These are phyloP conservation scores for Xestia sexstrigata DNA, from an alignment of 2,888 invertebrate species.

Conservation along the genomic window DNA sequence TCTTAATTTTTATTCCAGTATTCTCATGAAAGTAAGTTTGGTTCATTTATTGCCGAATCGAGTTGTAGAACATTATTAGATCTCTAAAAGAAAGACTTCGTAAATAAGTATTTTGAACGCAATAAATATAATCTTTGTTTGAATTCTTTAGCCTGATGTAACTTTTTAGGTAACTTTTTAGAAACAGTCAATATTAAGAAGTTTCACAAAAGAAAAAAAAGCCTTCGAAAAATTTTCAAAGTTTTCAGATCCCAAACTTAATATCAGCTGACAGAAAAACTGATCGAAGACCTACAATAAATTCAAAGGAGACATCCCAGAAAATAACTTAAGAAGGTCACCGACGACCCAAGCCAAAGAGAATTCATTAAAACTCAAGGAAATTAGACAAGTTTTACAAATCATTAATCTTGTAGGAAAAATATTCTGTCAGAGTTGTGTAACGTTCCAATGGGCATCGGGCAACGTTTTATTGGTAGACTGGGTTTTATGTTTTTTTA, in stretches of 20 bases:
- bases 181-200: not conserved
- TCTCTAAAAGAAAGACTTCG: not conserved
- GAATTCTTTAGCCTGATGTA: not conserved
- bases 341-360: slow-evolving; percentile 48
- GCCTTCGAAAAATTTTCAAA: slow-evolving; percentile 19
- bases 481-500: not conserved
- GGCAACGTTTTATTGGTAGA: slow-evolving; percentile 2
- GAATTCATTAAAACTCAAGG: slow-evolving; percentile 74
- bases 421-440: slow-evolving; percentile 59
- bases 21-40: not conserved
- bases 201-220: slow-evolving; percentile 6
- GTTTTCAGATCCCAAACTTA: slow-evolving; percentile 22
- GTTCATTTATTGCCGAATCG: not conserved
- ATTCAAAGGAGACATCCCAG: slow-evolving; percentile 32
- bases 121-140: not conserved
- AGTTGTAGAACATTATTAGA: not conserved
- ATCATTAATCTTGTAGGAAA: slow-evolving; percentile 76
- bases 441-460: slow-evolving; percentile 28
- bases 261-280: slow-evolving; percentile 25
- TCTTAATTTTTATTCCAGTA: not conserved
- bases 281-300: slow-evolving; percentile 45
- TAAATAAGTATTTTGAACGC: not conserved
- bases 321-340: slow-evolving; percentile 61
- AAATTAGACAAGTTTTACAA: slow-evolving; percentile 78
- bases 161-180: no score